Evolutionary conservation across 2,113 vertebrate genomes (phyloP).

Genomic region (Phyllostomus hastatus): DNA sequence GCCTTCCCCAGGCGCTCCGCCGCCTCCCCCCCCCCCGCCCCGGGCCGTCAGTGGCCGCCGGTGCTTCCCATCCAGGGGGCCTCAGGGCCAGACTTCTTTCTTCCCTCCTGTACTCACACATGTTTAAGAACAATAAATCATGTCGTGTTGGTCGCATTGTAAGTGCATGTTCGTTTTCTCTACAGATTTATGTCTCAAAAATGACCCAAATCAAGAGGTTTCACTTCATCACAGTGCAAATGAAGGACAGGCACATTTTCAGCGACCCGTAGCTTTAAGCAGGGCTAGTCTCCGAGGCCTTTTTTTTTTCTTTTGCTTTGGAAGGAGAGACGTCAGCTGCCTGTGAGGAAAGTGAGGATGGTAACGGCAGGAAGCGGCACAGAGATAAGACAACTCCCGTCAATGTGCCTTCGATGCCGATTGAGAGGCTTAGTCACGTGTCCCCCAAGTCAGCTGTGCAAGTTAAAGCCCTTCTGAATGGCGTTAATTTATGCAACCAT

Average conservation of each 20-base stretch:
- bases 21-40: background rate
- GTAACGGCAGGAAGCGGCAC: background rate
- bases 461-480: constrained; percentile 47
- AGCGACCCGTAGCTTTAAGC: background rate
- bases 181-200: constrained; percentile 36
- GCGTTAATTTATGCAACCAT: background rate
- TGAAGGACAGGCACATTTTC: background rate
- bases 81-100: background rate
- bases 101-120: constrained; percentile 15
- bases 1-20: background rate
- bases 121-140: constrained; percentile 46
- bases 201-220: constrained; percentile 49
- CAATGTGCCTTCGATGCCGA: background rate
- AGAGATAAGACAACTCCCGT: background rate
- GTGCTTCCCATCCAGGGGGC: background rate
- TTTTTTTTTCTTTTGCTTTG: background rate
- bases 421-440: constrained; percentile 17
- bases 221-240: constrained; percentile 58
- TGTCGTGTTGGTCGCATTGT: background rate
- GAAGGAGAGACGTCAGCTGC: constrained; percentile 39
- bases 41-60: background rate
- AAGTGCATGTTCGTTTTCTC: constrained; percentile 61
- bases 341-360: background rate
- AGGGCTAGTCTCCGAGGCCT: background rate
- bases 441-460: constrained; percentile 45